Evolutionary conservation across 1,140 invertebrate genomes (phyloP).

Genomic region (Sarcophaga bullata): DNA sequence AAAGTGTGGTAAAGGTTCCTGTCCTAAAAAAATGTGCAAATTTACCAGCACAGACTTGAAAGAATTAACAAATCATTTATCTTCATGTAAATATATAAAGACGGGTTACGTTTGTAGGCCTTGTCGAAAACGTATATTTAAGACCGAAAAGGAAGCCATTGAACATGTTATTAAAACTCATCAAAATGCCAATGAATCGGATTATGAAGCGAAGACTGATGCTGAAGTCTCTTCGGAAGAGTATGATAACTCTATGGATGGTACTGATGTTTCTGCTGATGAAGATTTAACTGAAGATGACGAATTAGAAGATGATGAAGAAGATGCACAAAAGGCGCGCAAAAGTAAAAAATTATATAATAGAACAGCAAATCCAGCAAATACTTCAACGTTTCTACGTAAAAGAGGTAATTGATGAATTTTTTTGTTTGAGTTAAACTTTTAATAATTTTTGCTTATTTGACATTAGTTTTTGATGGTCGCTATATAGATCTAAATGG

Average conservation of each 20-base stretch:
- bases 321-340: background rate
- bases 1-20: constrained; percentile 27
- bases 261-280: constrained; percentile 47
- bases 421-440: background rate
- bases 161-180: constrained; percentile 37
- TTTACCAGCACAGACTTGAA: background rate
- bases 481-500: constrained; percentile 16
- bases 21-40: constrained; percentile 28
- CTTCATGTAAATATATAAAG: constrained; percentile 10
- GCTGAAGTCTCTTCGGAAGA: constrained; percentile 55
- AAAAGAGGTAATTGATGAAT: constrained; percentile 22
- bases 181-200: constrained; percentile 51
- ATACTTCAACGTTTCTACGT: background rate
- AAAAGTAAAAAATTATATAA: background rate
- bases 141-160: constrained; percentile 18
- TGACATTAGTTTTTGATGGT: constrained; percentile 29
- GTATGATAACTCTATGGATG: constrained; percentile 50
- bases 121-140: constrained; percentile 12
- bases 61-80: background rate
- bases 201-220: constrained; percentile 53
- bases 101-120: constrained; percentile 38
- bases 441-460: background rate
- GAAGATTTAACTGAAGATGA: background rate
- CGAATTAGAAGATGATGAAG: background rate
- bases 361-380: background rate